Conservation (phyloP, 2,797 vertebrate species). For the Xiphorhynchus erythropygius region DNA sequence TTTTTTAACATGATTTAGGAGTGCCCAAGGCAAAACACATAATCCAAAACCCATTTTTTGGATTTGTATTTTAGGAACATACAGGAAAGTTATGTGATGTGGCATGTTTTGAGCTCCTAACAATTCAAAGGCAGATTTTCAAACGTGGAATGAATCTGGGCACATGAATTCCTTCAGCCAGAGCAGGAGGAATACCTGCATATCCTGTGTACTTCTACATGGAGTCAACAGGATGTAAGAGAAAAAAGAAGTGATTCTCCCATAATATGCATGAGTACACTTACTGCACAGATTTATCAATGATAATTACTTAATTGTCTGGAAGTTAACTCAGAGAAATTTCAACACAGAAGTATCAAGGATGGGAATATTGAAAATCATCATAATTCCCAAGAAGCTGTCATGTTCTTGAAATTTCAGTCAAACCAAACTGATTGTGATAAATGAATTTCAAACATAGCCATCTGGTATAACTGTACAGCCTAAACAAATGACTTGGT, state of each 20-base stretch:
- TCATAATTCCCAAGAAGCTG: background rate
- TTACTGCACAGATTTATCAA: background rate
- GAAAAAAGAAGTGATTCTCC: background rate
- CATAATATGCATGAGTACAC: background rate
- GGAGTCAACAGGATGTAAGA: background rate
- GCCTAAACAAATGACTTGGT: background rate
- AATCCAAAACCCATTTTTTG: background rate
- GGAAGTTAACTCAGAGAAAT: background rate
- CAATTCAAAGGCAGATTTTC: background rate
- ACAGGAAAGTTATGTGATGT: background rate
- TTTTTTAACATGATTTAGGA: constrained; percentile 26
- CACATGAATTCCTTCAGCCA: background rate
- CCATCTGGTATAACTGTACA: background rate
- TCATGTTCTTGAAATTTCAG: background rate
- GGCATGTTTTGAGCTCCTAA: background rate
- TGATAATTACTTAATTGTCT: background rate
- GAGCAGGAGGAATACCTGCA: background rate
- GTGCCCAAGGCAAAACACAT: background rate
- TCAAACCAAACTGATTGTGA: background rate
- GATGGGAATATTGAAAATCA: background rate
- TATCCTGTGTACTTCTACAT: background rate
- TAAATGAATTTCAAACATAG: background rate
- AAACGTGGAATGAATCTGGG: background rate
- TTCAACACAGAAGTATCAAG: background rate
- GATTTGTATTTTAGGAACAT: constrained; percentile 33